Evolutionary conservation across 2,113 vertebrate species (phyloP).

Genomic region (Sinocyclocheilus anshuiensis): DNA sequence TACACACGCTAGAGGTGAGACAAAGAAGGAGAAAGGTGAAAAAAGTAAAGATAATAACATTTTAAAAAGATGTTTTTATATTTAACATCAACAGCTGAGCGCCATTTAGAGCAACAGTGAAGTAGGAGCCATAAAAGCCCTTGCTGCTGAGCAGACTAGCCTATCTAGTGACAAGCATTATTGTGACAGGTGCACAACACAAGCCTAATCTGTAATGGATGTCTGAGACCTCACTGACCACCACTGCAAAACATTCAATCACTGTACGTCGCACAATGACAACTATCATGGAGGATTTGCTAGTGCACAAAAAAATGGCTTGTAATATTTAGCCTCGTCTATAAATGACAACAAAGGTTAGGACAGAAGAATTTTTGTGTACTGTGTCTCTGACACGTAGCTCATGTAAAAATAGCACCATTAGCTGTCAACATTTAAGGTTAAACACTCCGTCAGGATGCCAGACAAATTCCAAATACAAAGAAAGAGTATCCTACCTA

Average conservation of each 20-base stretch:
- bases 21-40: background rate
- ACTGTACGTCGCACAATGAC: background rate
- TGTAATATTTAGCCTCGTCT: background rate
- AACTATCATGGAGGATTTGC: background rate
- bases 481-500: background rate
- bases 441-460: slow-evolving; percentile 26
- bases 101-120: slow-evolving; percentile 11
- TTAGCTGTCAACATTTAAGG: slow-evolving; percentile 39
- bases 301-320: background rate
- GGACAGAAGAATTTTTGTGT: background rate
- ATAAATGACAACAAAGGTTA: slow-evolving; percentile 6
- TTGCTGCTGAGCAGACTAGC: slow-evolving; percentile 10
- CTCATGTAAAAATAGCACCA: slow-evolving; percentile 53
- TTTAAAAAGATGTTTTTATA: background rate
- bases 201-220: background rate
- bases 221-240: background rate
- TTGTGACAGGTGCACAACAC: slow-evolving; percentile 24
- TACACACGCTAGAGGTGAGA: slow-evolving; percentile 81
- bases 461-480: slow-evolving; percentile 10
- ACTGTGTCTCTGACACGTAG: slow-evolving; percentile 32
- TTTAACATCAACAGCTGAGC: background rate
- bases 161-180: background rate
- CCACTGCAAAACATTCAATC: background rate
- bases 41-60: background rate
- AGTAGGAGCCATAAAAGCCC: background rate